phyloP scores from a whole-genome alignment of 2,888 invertebrate species.

The Carpatolechia fugitivella region DNA sequence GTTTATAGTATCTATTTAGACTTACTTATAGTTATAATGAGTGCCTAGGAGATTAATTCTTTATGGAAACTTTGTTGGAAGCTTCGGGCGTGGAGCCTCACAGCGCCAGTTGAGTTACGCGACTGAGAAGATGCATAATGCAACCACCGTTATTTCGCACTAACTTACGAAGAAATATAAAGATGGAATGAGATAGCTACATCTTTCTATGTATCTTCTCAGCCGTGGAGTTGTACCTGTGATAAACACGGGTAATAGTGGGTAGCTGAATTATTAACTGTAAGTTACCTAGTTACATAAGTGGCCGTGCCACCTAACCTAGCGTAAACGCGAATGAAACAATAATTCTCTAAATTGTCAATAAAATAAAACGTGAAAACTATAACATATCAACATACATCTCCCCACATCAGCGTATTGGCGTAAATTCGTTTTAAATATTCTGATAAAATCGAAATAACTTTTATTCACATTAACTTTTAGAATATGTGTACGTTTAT shows the following conservation, averaged over 20 bases:
- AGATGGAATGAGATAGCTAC: background rate
- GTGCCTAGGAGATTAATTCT: slow-evolving; percentile 64
- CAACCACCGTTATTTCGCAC: background rate
- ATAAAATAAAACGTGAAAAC: slow-evolving; percentile 68
- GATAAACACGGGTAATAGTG: slow-evolving; percentile 29
- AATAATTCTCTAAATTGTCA: slow-evolving; percentile 69
- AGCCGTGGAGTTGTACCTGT: background rate
- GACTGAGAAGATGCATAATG: background rate
- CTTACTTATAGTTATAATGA: slow-evolving; percentile 65
- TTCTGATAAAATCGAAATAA: slow-evolving; percentile 75
- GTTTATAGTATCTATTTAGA: slow-evolving; percentile 71
- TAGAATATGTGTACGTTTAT: slow-evolving; percentile 75
- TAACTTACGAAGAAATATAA: background rate
- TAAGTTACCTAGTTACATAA: slow-evolving; percentile 57
- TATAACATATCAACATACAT: slow-evolving; percentile 66
- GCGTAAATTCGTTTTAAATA: slow-evolving; percentile 74
- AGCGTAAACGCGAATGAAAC: slow-evolving; percentile 72
- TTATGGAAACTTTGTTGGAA: too few relatives aligned
- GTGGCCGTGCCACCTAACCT: slow-evolving; percentile 75
- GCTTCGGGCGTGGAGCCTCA: slow-evolving; percentile 49
- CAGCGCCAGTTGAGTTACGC: slow-evolving; percentile 42
- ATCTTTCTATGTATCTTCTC: background rate
- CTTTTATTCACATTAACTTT: slow-evolving; percentile 74
- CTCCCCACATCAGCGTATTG: slow-evolving; percentile 43
- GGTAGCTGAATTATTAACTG: slow-evolving; percentile 45